Evolutionary conservation across 2,113 vertebrate genomes (phyloP), one percentile per base, ranked within the genome.

Genomic region (Scytalopus superciliaris): DNA sequence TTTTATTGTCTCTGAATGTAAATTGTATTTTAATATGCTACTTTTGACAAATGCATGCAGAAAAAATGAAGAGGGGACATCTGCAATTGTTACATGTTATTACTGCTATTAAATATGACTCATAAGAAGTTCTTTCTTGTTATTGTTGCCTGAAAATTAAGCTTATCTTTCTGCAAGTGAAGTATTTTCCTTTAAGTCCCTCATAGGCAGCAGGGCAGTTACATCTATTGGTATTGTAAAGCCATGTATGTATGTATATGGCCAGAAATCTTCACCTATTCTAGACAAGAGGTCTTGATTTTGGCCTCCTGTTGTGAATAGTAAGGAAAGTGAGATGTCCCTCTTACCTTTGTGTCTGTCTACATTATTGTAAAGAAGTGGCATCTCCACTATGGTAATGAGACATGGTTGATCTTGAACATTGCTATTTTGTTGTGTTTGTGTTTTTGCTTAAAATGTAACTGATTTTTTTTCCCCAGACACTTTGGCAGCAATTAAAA

Each of bases 1-100:
- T 69, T 93, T 88, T 81, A 63, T 80, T 70, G 28, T 79, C 67
- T 94, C 67, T 87, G 70, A 87, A 85, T 91, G 39, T 40, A 86
- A 94, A 64, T 49, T 72, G 6, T 66, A 12, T 69, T 95, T 88
- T 88, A 88, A 50, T 90, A 15, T 77, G 63, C 53, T 85, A 7
- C n/a, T 69, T 92, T 57, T 80, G 44, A 81, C 42, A 70, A 90
- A 55, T 47, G 42, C 37, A 42, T 57, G 35, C 37, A 49, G 24
- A 63, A 92, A 73, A 63, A 64, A 7, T 42, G 19, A 90, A 28
- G 50, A 49, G 47, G 63, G 59, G 72, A 31, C 88, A 85, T 37
- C 63, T 52, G 45, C 22, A 47, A 6, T 74, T 59, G 37, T 62
- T 28, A 28, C 47, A 30, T 70, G 30, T 50, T 74, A 42, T 67